A percentile compares a stretch with the other conserved stretches of the same genome.
Evolutionary conservation across 2,113 vertebrate species (phyloP).

Genomic region (Gobiocypris rarus): DNA sequence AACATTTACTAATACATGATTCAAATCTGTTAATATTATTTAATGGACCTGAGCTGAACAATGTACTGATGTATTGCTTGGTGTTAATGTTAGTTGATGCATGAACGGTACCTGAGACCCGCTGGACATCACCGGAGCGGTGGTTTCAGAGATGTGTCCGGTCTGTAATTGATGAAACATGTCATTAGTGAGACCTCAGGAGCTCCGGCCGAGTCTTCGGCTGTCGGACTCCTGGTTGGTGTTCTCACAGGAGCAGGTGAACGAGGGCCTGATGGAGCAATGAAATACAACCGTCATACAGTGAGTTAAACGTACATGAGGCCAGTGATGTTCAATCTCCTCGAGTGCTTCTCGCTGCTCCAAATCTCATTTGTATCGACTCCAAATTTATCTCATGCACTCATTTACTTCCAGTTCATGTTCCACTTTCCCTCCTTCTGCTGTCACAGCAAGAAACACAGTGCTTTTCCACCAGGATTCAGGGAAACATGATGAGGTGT

Average conservation of each 20-base stretch:
- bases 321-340: conserved; percentile 15
- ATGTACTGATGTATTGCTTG: too few species aligned
- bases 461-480: not conserved
- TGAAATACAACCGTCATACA: not conserved
- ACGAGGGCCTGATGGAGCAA: not conserved
- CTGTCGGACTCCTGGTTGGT: not conserved
- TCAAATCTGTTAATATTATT: too few species aligned
- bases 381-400: conserved; percentile 17
- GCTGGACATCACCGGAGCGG: too few species aligned
- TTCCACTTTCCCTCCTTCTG: conserved; percentile 7
- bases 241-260: not conserved
- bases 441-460: conserved; percentile 1
- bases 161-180: too few species aligned
- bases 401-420: conserved; percentile 24
- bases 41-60: too few species aligned
- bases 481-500: not conserved
- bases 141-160: too few species aligned
- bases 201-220: too few species aligned
- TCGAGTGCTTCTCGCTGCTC: conserved; percentile 11
- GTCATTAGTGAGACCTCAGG: too few species aligned
- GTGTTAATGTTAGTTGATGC: too few species aligned
- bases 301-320: not conserved
- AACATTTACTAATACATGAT: too few species aligned
- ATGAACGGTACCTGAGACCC: too few species aligned
- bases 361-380: conserved; percentile 28